Base-by-base conservation (phyloP, 2,888 invertebrate species). In the Pyrgus malvae region DNA sequence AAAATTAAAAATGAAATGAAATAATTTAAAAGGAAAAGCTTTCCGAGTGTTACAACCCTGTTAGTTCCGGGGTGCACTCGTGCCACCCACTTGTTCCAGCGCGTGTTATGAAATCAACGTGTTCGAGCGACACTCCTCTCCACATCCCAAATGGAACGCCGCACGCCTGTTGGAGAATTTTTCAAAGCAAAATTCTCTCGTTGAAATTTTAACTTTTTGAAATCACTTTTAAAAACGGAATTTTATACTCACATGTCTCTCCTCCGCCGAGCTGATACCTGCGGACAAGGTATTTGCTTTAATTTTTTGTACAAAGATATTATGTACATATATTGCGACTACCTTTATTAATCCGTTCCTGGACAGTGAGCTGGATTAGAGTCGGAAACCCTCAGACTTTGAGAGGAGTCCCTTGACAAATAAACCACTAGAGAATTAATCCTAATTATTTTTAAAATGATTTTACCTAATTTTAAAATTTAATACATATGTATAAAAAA, bases 41-140 rank as follows among this genome's bases (percentile, higher is more conserved):
- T 49, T 38, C n/a, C 37, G 9, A 35, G 25, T 11, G 17, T 9
- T 8, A 12, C 48, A 48, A 9, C 48, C 48, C 48, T 48, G 7
- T 41, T 23, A 48, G 37, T 48, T 48, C 37, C 48, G 48, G 72
- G 80, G 75, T 77, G 81, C 80, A 82, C 81, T 83, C 82, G 81
- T 84, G 76, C 86, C 86, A 80, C 89, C 88, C 86, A 85, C 89
- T 88, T 86, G 85, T 85, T 84, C 76, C 84, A 83, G 80, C 80
- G 77, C 79, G 80, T 84, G 88, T 89, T 88, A 88, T 90, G 89
- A 90, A 90, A 90, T 90, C 89, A 89, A 84, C 89, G 89, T 86
- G 89, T 86, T 87, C 81, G 83, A 87, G 88, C 76, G 81, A 82
- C 84, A 82, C 85, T 69, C 72, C 68, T 68, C 71, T 78, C 79